These are phyloP conservation scores for Saccostrea glomerata DNA, from an alignment of 1,140 invertebrate genomes.

Conservation along the genomic window DNA sequence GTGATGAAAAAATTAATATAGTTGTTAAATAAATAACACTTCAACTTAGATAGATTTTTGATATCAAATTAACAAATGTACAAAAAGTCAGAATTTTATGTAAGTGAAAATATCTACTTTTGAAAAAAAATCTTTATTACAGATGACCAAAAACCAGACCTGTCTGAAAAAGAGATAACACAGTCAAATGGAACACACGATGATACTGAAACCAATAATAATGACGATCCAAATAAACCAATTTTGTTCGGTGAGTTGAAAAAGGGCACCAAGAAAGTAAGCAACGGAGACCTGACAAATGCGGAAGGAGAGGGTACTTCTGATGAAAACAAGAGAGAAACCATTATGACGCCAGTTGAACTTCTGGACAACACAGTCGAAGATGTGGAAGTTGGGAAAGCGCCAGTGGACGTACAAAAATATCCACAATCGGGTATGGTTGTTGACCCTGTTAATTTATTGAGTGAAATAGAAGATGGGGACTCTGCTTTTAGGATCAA, in stretches of 20 bases:
- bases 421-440: background rate
- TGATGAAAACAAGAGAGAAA: background rate
- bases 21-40: no score
- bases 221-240: background rate
- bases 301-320: background rate
- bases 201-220: background rate
- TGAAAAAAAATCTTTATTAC: background rate
- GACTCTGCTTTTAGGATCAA: background rate
- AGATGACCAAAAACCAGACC: background rate
- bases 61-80: no score
- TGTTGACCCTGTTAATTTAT: background rate
- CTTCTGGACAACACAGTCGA: background rate
- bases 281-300: background rate
- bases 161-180: background rate
- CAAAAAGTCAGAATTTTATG: no score
- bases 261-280: background rate
- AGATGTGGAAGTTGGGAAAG: background rate
- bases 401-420: background rate
- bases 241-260: background rate
- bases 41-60: no score
- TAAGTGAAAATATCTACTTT: no score
- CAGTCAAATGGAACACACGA: background rate
- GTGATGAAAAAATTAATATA: background rate
- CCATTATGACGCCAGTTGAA: background rate
- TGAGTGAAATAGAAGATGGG: background rate